These are phyloP conservation scores for Prietella phreatophila DNA, from an alignment of 2,113 vertebrate species.

Conservation along the genomic window DNA sequence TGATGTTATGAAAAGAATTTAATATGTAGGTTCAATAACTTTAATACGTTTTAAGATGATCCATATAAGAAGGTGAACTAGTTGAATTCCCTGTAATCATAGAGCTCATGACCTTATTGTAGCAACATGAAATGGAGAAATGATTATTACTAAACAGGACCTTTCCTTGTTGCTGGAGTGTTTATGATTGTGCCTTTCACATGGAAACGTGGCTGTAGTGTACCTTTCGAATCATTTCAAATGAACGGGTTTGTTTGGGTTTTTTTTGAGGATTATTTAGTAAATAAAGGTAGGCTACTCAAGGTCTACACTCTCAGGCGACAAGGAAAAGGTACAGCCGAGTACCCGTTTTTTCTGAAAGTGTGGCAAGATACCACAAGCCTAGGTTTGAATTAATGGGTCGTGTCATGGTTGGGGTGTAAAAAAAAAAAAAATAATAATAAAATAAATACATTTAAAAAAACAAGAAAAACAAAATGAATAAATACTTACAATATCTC, in stretches of 20 bases:
- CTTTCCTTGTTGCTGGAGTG: background rate
- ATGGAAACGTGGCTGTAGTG: background rate
- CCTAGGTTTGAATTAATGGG: background rate
- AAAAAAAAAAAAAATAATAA: no score
- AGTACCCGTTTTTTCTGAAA: background rate
- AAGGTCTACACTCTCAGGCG: background rate
- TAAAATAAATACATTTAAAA: no score
- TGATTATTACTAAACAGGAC: background rate
- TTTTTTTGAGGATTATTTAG: background rate
- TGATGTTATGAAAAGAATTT: background rate
- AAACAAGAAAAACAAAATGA: background rate
- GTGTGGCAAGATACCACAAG: background rate
- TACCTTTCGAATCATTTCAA: background rate
- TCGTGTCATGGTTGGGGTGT: background rate
- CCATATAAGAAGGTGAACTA: background rate
- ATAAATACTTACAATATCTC: constrained; percentile 42
- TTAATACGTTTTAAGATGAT: background rate
- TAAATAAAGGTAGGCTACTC: background rate
- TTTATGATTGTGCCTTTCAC: background rate
- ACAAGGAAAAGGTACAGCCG: background rate
- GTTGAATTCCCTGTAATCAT: background rate
- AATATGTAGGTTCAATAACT: background rate
- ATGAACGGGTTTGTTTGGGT: no score
- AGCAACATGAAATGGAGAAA: background rate
- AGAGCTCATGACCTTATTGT: background rate